Evolutionary conservation across 1,140 invertebrate species (phyloP).

Genomic region (Brachionus sp.): DNA sequence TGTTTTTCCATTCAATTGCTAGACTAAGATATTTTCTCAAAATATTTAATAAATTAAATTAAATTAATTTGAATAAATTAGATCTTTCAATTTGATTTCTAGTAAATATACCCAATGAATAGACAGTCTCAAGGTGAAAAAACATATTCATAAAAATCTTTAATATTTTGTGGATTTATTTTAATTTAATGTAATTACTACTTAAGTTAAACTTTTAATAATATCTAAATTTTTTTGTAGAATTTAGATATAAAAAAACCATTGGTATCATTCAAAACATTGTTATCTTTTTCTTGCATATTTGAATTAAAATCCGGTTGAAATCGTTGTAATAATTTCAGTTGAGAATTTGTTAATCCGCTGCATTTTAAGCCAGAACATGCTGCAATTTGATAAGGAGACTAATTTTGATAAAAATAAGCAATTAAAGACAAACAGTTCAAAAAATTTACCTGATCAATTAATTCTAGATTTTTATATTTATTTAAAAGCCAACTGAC

Average conservation of each 20-base stretch:
- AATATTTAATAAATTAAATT: too few species aligned
- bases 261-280: conserved; percentile 30
- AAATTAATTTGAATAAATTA: too few species aligned
- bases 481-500: conserved; percentile 68
- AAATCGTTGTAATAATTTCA: conserved; percentile 27
- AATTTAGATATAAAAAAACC: conserved; percentile 45
- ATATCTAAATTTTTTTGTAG: neutral
- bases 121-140: too few species aligned
- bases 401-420: neutral
- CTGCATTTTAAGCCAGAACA: neutral
- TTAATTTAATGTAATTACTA: neutral
- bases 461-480: neutral
- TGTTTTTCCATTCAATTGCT: too few species aligned
- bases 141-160: too few species aligned
- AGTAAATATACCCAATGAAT: too few species aligned
- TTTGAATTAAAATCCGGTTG: neutral
- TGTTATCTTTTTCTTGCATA: neutral
- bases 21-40: too few species aligned
- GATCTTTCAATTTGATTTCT: too few species aligned
- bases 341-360: neutral
- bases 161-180: too few species aligned
- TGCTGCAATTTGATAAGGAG: neutral
- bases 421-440: neutral
- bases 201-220: neutral
- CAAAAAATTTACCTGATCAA: neutral